These are phyloP conservation scores for Dreissena rostriformis DNA, from an alignment of 1,140 invertebrate genomes.

Conservation along the genomic window DNA sequence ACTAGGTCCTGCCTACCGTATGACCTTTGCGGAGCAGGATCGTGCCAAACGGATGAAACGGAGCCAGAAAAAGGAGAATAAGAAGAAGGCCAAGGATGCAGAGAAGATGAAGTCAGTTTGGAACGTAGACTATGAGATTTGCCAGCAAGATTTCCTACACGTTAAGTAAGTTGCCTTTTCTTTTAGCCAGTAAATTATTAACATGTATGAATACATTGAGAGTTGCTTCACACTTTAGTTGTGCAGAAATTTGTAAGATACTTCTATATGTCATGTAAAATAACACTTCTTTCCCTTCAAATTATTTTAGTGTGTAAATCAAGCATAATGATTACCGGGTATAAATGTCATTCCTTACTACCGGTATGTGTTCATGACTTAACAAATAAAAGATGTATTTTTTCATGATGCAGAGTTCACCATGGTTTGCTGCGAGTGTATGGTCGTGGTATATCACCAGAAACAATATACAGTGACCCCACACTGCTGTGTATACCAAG, in stretches of 20 bases:
- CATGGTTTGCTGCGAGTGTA: constrained; percentile 68
- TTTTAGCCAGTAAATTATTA: too few relatives aligned
- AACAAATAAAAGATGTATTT: not conserved
- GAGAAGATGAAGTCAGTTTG: constrained; percentile 70
- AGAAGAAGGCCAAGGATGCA: constrained; percentile 70
- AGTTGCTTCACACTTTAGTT: too few relatives aligned
- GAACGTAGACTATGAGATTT: constrained; percentile 77
- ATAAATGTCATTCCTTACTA: not conserved
- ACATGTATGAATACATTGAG: too few relatives aligned
- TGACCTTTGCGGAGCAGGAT: constrained; percentile 72
- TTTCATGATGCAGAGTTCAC: constrained; percentile 68
- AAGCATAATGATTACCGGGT: not conserved
- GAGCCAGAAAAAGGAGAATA: constrained; percentile 75
- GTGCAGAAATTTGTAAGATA: too few relatives aligned
- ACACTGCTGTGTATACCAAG: constrained; percentile 66
- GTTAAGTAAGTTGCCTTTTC: constrained; percentile 67
- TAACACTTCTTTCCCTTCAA: too few relatives aligned
- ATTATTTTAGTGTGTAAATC: too few relatives aligned
- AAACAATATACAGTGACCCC: constrained; percentile 64
- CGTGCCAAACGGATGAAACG: constrained; percentile 63
- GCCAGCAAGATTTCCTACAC: constrained; percentile 62
- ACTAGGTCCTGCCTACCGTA: constrained; percentile 71
- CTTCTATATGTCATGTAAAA: too few relatives aligned
- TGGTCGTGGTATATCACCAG: constrained; percentile 68
- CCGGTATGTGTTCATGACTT: not conserved